Evolutionary conservation across 2,113 vertebrate species (phyloP).

Genomic region (Triplophysa tibetana): DNA sequence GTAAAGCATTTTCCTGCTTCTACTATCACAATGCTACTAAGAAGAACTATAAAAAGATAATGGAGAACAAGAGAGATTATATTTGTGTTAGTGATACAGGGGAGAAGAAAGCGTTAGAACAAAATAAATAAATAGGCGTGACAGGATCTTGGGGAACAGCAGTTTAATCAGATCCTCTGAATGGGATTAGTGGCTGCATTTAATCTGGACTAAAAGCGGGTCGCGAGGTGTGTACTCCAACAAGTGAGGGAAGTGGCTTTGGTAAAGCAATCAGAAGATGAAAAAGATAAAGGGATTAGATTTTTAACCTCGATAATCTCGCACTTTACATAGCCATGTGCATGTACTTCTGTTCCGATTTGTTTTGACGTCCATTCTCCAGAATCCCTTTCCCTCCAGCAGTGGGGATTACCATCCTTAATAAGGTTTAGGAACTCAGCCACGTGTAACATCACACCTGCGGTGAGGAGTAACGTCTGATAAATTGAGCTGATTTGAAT

Average conservation of each 20-base stretch:
- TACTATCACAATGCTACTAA: not conserved
- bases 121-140: constrained; percentile 30
- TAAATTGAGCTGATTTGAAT: not conserved
- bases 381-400: constrained; percentile 11
- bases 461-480: not conserved
- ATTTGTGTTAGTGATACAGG: not conserved
- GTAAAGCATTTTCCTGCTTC: not conserved
- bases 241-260: constrained; percentile 47
- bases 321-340: constrained; percentile 28
- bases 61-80: not conserved
- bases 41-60: not conserved
- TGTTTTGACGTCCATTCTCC: constrained; percentile 2
- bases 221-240: constrained; percentile 33
- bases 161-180: constrained; percentile 55
- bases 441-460: not conserved
- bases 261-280: constrained; percentile 56
- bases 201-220: constrained; percentile 57
- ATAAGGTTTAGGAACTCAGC: not conserved
- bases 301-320: constrained; percentile 46
- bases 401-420: not conserved
- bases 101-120: not conserved
- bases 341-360: constrained; percentile 3
- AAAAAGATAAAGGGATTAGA: constrained; percentile 57
- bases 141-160: not conserved
- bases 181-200: constrained; percentile 43